Evolutionary conservation across 2,888 invertebrate species (phyloP), one percentile per base, ranked within the genome.

Genomic region (Drosophila robusta): DNA sequence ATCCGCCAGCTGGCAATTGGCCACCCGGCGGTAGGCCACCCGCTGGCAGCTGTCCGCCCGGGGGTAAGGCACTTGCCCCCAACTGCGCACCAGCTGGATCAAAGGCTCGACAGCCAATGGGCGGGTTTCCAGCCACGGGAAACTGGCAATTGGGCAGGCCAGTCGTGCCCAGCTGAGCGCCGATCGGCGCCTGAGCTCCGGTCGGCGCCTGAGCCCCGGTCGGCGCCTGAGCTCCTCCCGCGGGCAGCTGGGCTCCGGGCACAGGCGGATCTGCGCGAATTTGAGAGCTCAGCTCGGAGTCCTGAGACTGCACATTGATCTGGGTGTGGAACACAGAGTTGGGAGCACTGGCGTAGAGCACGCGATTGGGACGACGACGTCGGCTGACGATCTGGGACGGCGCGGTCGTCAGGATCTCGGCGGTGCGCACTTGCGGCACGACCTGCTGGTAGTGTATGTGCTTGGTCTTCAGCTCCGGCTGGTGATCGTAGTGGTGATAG

Each of bases 301-400:
- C 90, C 72, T 90, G 90, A 0, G 89, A 90, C 38, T 89, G 90
- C 29, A 89, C 77, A 68, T 89, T 89, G 52, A 90, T 87, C 61
- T 90, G 88, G 1, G 90, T 90, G 12, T 89, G 90, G 41, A 89
- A 89, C 4, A 89, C 82, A 2, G 88, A 90, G 39, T 89, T 78
- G 9, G 90, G 90, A 9, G 90, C 90, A 29, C 69, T 75, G 6
- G 88, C 84, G 41, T 87, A 89, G 11, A 66, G 51, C n/a, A 89
- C 58, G 0, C 80, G 78, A 41, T 69, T 68, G 29, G 89, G 89
- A 0, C 78, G 70, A 3, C 65, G 60, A 4, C 85, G 74, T 1
- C 70, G 56, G 7, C 67, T 62, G 2, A 75, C 63, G 26, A 66
- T 60, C 24, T 71, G 75, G 0, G 66, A 71, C 5, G 71, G 67